Conservation (phyloP, 1,140 invertebrate species). For the Ips nitidus region DNA sequence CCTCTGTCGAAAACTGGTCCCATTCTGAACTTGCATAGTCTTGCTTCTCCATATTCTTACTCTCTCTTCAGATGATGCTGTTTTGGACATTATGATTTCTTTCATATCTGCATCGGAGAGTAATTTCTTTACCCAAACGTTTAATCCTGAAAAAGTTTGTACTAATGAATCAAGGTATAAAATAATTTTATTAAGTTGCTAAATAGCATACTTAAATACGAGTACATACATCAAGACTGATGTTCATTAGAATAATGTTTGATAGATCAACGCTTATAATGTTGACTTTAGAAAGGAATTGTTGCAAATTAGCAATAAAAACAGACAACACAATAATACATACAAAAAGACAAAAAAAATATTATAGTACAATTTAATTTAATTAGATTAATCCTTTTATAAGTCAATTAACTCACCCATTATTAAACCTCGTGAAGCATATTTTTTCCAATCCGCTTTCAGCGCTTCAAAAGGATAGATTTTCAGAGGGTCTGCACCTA, state of each 20-base stretch:
- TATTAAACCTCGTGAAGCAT: constrained; percentile 32
- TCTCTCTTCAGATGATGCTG: neutral
- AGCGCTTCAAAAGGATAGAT: constrained; percentile 53
- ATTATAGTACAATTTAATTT: too few species aligned
- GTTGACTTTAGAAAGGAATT: too few species aligned
- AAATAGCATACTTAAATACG: too few species aligned
- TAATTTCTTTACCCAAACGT: constrained; percentile 2
- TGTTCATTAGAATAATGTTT: too few species aligned
- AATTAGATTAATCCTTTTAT: neutral
- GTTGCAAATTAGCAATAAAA: too few species aligned
- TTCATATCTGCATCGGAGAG: neutral
- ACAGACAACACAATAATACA: too few species aligned
- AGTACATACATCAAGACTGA: too few species aligned
- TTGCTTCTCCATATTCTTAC: neutral
- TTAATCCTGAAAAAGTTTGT: neutral
- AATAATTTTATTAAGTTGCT: too few species aligned
- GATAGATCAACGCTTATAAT: too few species aligned
- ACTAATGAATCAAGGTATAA: too few species aligned
- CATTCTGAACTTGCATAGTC: neutral
- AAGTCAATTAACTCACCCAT: neutral
- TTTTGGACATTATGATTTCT: too few species aligned
- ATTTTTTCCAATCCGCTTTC: constrained; percentile 48
- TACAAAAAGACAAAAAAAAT: too few species aligned
- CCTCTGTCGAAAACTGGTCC: neutral
- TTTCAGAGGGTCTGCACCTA: constrained; percentile 52